Evolutionary conservation across 1,140 invertebrate species (phyloP).

Genomic region (Sitobion miscanthi): DNA sequence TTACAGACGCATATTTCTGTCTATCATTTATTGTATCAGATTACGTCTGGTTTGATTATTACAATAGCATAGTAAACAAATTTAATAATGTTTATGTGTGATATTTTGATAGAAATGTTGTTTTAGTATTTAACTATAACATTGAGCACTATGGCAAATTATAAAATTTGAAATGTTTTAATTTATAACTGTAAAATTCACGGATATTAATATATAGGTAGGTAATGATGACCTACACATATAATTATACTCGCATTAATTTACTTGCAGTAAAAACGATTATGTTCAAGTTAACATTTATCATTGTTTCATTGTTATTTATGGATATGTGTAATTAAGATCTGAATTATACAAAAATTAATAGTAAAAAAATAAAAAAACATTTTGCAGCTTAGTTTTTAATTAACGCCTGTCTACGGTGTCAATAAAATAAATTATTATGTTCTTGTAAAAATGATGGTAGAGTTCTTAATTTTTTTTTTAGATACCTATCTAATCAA

Average conservation of each 20-base stretch:
- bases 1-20: neutral
- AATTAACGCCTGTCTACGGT: neutral
- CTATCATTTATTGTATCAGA: neutral
- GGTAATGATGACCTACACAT: neutral
- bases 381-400: neutral
- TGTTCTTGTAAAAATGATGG: neutral
- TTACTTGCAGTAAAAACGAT: neutral
- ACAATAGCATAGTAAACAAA: conserved; percentile 10
- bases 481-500: neutral
- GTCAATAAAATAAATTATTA: neutral
- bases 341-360: neutral
- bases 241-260: neutral
- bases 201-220: neutral
- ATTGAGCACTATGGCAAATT: too few species aligned
- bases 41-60: neutral
- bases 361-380: neutral
- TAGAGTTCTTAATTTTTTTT: neutral
- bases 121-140: neutral
- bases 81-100: conserved; percentile 1
- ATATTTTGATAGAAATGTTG: neutral
- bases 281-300: neutral
- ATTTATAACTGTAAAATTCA: neutral
- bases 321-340: neutral
- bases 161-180: neutral
- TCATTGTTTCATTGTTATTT: neutral